Evolutionary conservation across 2,797 vertebrate genomes (phyloP), one percentile per base, ranked within the genome.

Genomic region (Microctenopoma stevenorrisi): DNA sequence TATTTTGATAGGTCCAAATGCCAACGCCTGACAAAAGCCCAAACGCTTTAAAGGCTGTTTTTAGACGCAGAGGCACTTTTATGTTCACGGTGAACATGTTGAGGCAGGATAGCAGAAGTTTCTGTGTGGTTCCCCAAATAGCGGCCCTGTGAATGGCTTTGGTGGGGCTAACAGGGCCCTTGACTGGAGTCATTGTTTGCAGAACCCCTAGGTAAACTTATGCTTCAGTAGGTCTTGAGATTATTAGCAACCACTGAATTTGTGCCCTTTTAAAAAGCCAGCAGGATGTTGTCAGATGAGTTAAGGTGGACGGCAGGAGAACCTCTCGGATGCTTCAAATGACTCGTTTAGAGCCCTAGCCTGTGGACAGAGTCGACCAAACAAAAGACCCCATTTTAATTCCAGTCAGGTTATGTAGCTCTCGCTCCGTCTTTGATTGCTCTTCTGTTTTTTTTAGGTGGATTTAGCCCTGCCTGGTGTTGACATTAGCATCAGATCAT

Each of bases 201-300:
- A 18, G 47, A 68, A 73, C 56, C 70, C 69, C 67, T 35, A 18
- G 25, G 62, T 78, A 69, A 79, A 88, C 86, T 55, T 78, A 46
- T 76, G 78, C 65, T 76, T 61, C 64, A 66, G 42, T 62, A 64
- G 65, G 74, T 78, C 73, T 38, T 66, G 62, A 70, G 75, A 91
- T 84, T 80, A 88, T 83, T 81, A 76, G 82, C 28, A 28, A 80
- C 76, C 68, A 38, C 44, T 46, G 74, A 83, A 80, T 81, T 49
- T 30, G 22, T 85, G 88, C 83, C 87, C 80, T 85, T 87, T 88
- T 78, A 64, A 81, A 74, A 86, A 82, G 72, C 71, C 88, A 83
- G 82, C 74, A 77, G 76, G 86, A 74, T 42, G 70, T 85, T 85
- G 82, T 90, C 86, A 89, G 78, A 86, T 50, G 83, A 82, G 79